phyloP scores from a whole-genome alignment of 2,113 vertebrate genomes.

The Xenotilapia longispinis region DNA sequence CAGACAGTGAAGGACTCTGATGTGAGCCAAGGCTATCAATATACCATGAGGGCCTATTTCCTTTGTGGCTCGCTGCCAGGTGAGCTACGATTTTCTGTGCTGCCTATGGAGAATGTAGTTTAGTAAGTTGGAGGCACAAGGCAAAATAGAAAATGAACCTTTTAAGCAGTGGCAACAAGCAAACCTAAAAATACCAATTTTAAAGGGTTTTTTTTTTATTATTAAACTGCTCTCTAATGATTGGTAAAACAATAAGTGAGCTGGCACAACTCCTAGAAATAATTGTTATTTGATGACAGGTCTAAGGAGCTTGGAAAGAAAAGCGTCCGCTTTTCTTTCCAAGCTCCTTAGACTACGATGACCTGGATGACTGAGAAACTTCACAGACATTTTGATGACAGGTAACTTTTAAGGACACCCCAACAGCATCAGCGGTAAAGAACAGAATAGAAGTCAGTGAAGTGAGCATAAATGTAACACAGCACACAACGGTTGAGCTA shows the following conservation, averaged over 20 bases:
- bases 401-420: not conserved
- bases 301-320: not conserved
- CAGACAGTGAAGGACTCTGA: constrained; percentile 51
- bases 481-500: not conserved
- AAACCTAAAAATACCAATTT: not conserved
- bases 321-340: not conserved
- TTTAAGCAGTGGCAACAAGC: not conserved
- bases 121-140: not conserved
- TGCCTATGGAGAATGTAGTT: not conserved
- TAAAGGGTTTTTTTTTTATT: not conserved
- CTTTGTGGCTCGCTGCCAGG: not conserved
- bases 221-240: not conserved
- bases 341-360: too few relatives aligned
- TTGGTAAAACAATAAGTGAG: not conserved
- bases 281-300: not conserved
- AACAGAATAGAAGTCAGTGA: not conserved
- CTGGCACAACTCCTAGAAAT: not conserved
- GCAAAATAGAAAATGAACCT: not conserved
- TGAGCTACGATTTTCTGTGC: not conserved
- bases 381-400: not conserved
- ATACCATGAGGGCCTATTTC: not conserved
- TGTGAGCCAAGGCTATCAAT: constrained; percentile 34
- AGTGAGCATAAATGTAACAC: not conserved
- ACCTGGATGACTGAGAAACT: not conserved
- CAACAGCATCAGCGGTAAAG: not conserved